Evolutionary conservation across 2,113 vertebrate genomes (phyloP).

Genomic region (Seriola rivoliana): DNA sequence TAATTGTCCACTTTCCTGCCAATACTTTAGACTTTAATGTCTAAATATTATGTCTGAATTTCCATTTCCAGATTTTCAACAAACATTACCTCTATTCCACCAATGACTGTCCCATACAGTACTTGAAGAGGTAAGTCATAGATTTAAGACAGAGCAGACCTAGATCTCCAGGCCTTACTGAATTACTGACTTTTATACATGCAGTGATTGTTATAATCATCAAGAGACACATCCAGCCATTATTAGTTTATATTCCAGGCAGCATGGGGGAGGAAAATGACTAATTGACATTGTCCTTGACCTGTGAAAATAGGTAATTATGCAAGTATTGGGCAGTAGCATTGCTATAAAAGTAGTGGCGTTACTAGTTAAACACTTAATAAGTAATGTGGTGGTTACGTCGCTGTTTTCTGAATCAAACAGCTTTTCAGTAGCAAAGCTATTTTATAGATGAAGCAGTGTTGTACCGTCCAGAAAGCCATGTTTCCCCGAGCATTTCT

Average conservation of each 20-base stretch:
- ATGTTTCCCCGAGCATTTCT: no score
- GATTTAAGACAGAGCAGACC: background rate
- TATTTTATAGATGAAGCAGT: no score
- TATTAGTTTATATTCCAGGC: background rate
- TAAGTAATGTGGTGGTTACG: no score
- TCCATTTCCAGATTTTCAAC: background rate
- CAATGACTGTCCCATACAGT: background rate
- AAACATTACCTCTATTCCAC: no score
- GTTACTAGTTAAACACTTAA: no score
- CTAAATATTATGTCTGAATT: background rate
- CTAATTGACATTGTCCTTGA: no score
- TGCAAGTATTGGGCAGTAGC: background rate
- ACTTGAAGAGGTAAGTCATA: background rate
- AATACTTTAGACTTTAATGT: background rate
- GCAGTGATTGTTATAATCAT: constrained; percentile 1
- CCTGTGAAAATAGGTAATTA: background rate
- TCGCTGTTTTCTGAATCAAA: no score
- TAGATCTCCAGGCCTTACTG: background rate
- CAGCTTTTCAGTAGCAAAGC: no score
- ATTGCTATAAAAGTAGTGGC: no score
- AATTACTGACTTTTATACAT: background rate
- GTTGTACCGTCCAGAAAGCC: no score
- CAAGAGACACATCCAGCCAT: background rate
- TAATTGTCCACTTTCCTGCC: background rate
- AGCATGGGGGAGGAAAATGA: background rate